Conservation (phyloP, 1,140 invertebrate species). For the Bathynomus jamesi region DNA sequence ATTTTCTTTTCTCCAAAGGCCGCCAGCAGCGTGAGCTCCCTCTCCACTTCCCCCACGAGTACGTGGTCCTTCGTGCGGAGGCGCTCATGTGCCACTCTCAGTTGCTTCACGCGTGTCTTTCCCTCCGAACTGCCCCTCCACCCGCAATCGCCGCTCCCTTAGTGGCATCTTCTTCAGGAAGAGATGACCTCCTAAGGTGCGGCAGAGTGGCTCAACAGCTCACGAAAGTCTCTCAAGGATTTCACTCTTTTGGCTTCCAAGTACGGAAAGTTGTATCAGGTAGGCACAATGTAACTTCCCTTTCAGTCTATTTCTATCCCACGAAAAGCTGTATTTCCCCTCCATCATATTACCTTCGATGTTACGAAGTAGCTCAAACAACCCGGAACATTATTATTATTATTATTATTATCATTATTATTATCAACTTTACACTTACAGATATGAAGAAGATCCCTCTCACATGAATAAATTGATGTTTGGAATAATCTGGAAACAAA, state of each 20-base stretch:
- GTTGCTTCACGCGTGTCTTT: slow-evolving; percentile 66
- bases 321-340: too few relatives aligned
- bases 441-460: too few relatives aligned
- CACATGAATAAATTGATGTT: too few relatives aligned
- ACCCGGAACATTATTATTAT: too few relatives aligned
- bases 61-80: slow-evolving; percentile 62
- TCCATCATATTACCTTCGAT: too few relatives aligned
- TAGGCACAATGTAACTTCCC: neutral
- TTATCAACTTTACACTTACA: too few relatives aligned
- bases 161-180: slow-evolving; percentile 54
- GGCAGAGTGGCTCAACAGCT: slow-evolving; percentile 73
- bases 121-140: slow-evolving; percentile 79
- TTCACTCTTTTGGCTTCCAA: slow-evolving; percentile 63
- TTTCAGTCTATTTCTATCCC: neutral
- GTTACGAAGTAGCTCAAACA: too few relatives aligned
- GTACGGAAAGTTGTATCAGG: slow-evolving; percentile 66
- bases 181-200: slow-evolving; percentile 73
- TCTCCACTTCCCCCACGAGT: slow-evolving; percentile 43
- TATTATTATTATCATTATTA: too few relatives aligned
- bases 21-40: slow-evolving; percentile 59
- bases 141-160: slow-evolving; percentile 80
- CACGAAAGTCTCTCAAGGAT: slow-evolving; percentile 64
- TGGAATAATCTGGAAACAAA: too few relatives aligned
- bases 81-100: slow-evolving; percentile 66
- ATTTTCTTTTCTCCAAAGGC: slow-evolving; percentile 55